A percentile compares a stretch with the other conserved stretches of the same genome.
phyloP scores from a whole-genome alignment of 1,140 invertebrate species.

The Cardiocondyla obscurior region DNA sequence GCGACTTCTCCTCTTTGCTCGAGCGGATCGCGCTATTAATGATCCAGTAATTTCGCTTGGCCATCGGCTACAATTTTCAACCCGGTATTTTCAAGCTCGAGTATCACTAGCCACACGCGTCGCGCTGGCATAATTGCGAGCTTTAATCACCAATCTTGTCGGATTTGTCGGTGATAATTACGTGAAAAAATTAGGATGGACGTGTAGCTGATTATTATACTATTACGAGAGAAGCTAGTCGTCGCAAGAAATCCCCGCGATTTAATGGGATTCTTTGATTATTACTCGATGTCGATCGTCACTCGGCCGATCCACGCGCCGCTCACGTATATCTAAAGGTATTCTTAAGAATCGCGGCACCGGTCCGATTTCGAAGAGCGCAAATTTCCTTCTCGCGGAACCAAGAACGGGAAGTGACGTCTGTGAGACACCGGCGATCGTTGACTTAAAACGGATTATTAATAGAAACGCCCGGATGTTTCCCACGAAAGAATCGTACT shows the following conservation, averaged over 20 bases:
- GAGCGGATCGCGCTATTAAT: conserved; percentile 14
- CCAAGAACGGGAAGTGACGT: conserved; percentile 3
- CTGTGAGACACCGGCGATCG: conserved; percentile 14
- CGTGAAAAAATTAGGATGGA: background rate
- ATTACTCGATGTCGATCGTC: conserved; percentile 80
- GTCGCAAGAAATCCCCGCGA: conserved; percentile 81
- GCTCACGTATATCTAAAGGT: conserved; percentile 77
- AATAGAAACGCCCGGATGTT: conserved; percentile 39
- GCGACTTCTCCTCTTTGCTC: conserved; percentile 27
- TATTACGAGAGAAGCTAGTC: conserved; percentile 66
- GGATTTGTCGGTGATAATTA: conserved; percentile 39
- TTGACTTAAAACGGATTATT: conserved; percentile 34
- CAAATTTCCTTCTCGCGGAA: conserved; percentile 1
- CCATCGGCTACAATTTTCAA: background rate
- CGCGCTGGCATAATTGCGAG: conserved; percentile 42
- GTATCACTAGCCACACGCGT: background rate
- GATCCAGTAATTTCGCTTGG: background rate
- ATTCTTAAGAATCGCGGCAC: conserved; percentile 78
- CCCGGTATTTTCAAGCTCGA: background rate
- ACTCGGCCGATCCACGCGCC: conserved; percentile 76
- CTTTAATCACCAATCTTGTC: conserved; percentile 11
- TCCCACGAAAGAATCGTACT: conserved; percentile 33
- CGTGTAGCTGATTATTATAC: conserved; percentile 70
- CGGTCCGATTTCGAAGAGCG: conserved; percentile 66
- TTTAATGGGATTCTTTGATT: conserved; percentile 83